phyloP scores from a whole-genome alignment of 2,888 invertebrate species.

The Hypomecis atomaria region DNA sequence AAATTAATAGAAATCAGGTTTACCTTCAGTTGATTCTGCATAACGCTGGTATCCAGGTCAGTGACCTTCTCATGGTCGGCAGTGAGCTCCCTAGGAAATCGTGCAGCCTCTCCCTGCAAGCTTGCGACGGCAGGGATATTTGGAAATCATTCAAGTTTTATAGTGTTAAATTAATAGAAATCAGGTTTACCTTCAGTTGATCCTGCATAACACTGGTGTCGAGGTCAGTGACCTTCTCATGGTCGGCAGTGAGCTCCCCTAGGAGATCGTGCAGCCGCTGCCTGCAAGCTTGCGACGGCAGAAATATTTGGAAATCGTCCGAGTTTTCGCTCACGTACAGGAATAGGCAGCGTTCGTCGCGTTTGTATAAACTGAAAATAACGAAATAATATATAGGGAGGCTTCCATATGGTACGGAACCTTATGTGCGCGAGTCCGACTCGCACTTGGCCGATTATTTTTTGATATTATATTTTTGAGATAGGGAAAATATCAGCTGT shows the following conservation, averaged over 20 bases:
- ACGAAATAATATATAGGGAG: no score
- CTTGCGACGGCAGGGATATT: conserved; percentile 97
- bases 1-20: no score
- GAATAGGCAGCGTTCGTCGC: conserved; percentile 97
- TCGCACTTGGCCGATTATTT: no score
- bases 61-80: conserved; percentile 93
- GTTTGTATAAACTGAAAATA: conserved; percentile 92
- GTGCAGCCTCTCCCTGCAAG: conserved; percentile 93
- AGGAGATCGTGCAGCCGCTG: conserved; percentile 94
- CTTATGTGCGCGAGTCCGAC: no score
- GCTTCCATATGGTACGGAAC: no score
- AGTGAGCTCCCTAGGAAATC: conserved; percentile 93
- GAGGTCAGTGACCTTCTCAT: conserved; percentile 91
- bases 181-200: conserved; percentile 86
- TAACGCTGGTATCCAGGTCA: conserved; percentile 89
- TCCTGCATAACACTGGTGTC: conserved; percentile 90
- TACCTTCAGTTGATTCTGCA: conserved; percentile 90
- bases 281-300: conserved; percentile 94
- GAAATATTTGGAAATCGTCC: conserved; percentile 99
- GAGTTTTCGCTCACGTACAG: conserved; percentile 99
- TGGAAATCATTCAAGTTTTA: conserved; percentile 99
- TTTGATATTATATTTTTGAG: no score
- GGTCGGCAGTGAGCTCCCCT: conserved; percentile 94
- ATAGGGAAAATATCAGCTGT: no score
- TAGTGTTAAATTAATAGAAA: no score